A percentile compares a stretch with the other conserved stretches of the same genome.
phyloP scores from a whole-genome alignment of 2,797 vertebrate species.

The Garrulus glandarius region DNA sequence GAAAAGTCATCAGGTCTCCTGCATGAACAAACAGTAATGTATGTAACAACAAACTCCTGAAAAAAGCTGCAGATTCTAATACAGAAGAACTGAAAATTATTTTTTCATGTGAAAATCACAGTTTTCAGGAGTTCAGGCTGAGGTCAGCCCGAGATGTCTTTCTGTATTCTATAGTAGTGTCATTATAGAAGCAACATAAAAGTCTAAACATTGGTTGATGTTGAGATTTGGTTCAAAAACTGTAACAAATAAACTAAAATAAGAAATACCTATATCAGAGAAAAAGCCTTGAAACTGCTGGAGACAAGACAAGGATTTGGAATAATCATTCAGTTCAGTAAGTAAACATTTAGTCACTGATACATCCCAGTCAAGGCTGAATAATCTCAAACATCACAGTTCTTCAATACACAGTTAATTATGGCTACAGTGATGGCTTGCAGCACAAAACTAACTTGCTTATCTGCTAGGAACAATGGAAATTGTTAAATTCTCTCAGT shows the following conservation, averaged over 20 bases:
- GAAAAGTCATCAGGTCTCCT: background rate
- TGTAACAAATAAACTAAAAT: background rate
- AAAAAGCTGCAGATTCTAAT: background rate
- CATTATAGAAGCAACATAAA: background rate
- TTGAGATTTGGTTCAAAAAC: background rate
- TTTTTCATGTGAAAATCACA: background rate
- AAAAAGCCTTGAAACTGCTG: conserved; percentile 28
- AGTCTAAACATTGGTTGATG: background rate
- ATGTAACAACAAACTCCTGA: background rate
- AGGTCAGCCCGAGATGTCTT: background rate
- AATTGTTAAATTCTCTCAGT: conserved; percentile 9
- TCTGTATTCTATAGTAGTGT: background rate
- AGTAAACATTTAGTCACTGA: conserved; percentile 65
- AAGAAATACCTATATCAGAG: background rate
- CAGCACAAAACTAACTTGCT: conserved; percentile 28
- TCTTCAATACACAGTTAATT: conserved; percentile 46
- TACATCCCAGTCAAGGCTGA: conserved; percentile 49
- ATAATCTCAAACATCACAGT: conserved; percentile 54
- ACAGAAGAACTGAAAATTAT: background rate
- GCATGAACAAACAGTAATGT: background rate
- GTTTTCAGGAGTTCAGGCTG: background rate
- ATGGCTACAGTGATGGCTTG: conserved; percentile 1
- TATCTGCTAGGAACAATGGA: conserved; percentile 50
- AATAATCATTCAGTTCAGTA: conserved; percentile 34
- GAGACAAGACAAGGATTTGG: conserved; percentile 15